phyloP scores from a whole-genome alignment of 2,888 invertebrate genomes.

The Ceratothoa steindachneri region DNA sequence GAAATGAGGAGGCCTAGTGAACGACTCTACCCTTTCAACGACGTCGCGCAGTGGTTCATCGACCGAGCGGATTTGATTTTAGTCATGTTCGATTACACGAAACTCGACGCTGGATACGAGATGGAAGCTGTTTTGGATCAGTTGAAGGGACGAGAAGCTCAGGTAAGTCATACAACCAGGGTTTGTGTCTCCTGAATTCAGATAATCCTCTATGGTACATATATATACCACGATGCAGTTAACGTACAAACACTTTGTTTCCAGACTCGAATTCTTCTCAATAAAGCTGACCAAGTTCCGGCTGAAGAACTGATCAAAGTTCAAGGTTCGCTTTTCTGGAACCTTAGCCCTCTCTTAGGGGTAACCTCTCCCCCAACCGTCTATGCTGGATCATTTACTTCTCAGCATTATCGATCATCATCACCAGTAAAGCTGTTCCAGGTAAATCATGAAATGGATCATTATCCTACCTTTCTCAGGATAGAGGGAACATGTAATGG shows the following conservation, averaged over 20 bases:
- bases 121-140: slow-evolving; percentile 91
- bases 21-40: slow-evolving; percentile 87
- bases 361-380: slow-evolving; percentile 88
- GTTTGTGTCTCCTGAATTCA: no score
- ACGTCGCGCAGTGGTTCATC: slow-evolving; percentile 95
- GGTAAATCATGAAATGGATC: no score
- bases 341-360: slow-evolving; percentile 92
- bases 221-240: no score
- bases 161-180: slow-evolving; percentile 59
- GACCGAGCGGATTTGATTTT: slow-evolving; percentile 93
- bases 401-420: slow-evolving; percentile 49
- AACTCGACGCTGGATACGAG: slow-evolving; percentile 90
- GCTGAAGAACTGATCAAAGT: slow-evolving; percentile 89
- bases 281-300: slow-evolving; percentile 89
- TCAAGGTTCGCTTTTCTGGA: slow-evolving; percentile 91
- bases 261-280: slow-evolving; percentile 83
- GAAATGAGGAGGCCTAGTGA: slow-evolving; percentile 86
- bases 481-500: neutral
- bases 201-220: no score
- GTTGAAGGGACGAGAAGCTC: slow-evolving; percentile 86
- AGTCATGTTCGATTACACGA: slow-evolving; percentile 89
- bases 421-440: slow-evolving; percentile 51
- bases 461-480: neutral
- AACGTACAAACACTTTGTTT: slow-evolving; percentile 20
- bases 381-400: slow-evolving; percentile 66